A percentile compares a stretch with the other conserved stretches of the same genome.
phyloP scores from a whole-genome alignment of 2,797 vertebrate species.

The Gouania willdenowi region DNA sequence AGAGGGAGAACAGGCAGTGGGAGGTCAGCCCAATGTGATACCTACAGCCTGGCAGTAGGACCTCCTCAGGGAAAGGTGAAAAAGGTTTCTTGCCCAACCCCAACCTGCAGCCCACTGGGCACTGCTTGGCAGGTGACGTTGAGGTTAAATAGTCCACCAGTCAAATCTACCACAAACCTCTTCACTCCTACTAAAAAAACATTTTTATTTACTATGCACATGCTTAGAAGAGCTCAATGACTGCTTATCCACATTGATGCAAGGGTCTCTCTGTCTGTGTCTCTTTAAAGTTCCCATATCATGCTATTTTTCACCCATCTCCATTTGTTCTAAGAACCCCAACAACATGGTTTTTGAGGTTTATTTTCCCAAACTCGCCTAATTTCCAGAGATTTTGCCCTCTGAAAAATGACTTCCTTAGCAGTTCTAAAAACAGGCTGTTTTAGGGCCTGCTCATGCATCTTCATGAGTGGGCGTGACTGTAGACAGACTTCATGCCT shows the following conservation, averaged over 20 bases:
- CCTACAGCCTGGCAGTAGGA: constrained; percentile 31
- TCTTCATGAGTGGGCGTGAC: too few species aligned
- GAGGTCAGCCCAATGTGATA: constrained; percentile 61
- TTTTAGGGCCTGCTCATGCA: too few species aligned
- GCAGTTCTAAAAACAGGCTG: too few species aligned
- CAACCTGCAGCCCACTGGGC: constrained; percentile 37
- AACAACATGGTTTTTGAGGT: too few species aligned
- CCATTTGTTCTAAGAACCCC: too few species aligned
- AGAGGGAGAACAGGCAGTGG: constrained; percentile 20
- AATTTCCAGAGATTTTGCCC: too few species aligned
- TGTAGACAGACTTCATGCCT: too few species aligned
- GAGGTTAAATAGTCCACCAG: constrained; percentile 7
- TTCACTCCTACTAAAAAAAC: constrained; percentile 32
- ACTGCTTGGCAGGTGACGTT: constrained; percentile 13
- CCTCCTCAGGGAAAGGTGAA: constrained; percentile 25
- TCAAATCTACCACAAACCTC: constrained; percentile 24
- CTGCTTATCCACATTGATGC: constrained; percentile 10
- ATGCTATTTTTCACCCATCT: too few species aligned
- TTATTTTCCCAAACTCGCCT: too few species aligned
- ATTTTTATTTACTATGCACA: constrained; percentile 39
- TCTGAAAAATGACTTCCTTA: too few species aligned
- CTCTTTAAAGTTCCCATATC: too few species aligned
- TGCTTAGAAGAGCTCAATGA: constrained; percentile 19
- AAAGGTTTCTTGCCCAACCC: constrained; percentile 32
- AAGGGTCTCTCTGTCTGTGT: constrained; percentile 9